These are phyloP conservation scores for Metaphire vulgaris DNA, from an alignment of 1,140 invertebrate genomes.

Conservation along the genomic window DNA sequence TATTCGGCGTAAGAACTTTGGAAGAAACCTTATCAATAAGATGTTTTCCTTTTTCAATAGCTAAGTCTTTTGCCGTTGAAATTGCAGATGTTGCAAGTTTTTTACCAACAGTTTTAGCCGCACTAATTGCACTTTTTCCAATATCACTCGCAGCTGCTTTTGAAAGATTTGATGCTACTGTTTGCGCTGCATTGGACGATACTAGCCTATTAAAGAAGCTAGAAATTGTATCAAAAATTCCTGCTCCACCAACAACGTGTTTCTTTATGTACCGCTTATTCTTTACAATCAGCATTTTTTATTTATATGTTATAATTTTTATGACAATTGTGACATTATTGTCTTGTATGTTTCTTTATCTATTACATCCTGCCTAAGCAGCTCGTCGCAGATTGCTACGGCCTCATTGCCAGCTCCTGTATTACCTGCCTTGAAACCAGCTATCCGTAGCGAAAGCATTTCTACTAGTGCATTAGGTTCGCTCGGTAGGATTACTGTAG, in stretches of 20 bases:
- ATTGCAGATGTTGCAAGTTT: not conserved
- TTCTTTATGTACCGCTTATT: not conserved
- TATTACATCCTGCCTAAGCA: not conserved
- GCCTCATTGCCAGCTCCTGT: not conserved
- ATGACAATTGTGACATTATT: too few relatives aligned
- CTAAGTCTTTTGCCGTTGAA: not conserved
- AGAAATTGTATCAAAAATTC: conserved; percentile 5
- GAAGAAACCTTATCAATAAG: not conserved
- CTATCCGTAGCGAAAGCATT: not conserved
- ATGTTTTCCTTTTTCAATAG: not conserved
- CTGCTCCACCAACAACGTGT: not conserved
- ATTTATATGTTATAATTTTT: conserved; percentile 1
- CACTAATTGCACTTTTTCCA: not conserved
- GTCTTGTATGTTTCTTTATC: not conserved
- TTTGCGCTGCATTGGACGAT: not conserved
- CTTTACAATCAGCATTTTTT: conserved; percentile 9
- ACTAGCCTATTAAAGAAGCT: conserved; percentile 5
- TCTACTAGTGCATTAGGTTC: not conserved
- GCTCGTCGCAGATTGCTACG: not conserved
- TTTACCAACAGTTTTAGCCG: not conserved
- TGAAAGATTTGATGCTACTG: not conserved
- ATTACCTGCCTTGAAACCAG: not conserved
- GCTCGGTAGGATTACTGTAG: not conserved
- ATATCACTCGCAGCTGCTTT: not conserved
- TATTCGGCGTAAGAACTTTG: not conserved